A percentile compares a stretch with the other conserved stretches of the same genome.
Evolutionary conservation across 2,797 vertebrate species (phyloP).

Genomic region (Argyrosomus regius): DNA sequence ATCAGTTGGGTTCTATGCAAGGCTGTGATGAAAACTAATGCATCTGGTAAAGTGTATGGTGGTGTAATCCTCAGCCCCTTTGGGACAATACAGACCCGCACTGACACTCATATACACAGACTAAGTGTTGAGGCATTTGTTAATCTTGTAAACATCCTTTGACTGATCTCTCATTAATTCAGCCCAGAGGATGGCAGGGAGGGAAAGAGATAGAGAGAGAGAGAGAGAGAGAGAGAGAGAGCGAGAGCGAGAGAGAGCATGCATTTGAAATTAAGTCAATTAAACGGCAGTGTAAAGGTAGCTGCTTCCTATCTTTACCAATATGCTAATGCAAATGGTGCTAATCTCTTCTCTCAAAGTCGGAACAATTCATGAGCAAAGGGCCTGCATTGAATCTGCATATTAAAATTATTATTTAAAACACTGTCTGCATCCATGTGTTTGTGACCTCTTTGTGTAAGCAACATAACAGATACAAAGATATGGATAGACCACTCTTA

Average conservation of each 20-base stretch:
- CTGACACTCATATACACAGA: conserved; percentile 55
- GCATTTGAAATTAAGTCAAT: conserved; percentile 65
- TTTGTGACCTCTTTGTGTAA: conserved; percentile 29
- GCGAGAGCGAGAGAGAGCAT: background rate
- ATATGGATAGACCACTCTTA: background rate
- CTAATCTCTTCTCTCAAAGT: conserved; percentile 42
- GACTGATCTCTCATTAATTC: conserved; percentile 78
- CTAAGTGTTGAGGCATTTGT: conserved; percentile 72
- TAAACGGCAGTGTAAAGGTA: conserved; percentile 49
- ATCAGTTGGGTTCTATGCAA: conserved; percentile 4
- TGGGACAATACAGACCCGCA: conserved; percentile 56
- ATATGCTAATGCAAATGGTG: conserved; percentile 54
- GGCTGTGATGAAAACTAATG: conserved; percentile 28
- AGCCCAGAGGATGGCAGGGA: conserved; percentile 66
- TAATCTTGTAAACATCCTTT: conserved; percentile 80
- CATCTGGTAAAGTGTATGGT: conserved; percentile 39
- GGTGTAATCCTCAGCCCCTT: conserved; percentile 57
- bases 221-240: background rate
- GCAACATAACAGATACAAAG: background rate
- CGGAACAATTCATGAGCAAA: conserved; percentile 37
- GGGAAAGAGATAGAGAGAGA: conserved; percentile 17
- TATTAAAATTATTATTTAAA: conserved; percentile 39
- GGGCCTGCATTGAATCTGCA: conserved; percentile 10
- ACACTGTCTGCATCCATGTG: conserved; percentile 6
- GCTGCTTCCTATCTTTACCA: conserved; percentile 39